Evolutionary conservation across 2,888 invertebrate genomes (phyloP).

Genomic region (Pachliopta kotzebuea): DNA sequence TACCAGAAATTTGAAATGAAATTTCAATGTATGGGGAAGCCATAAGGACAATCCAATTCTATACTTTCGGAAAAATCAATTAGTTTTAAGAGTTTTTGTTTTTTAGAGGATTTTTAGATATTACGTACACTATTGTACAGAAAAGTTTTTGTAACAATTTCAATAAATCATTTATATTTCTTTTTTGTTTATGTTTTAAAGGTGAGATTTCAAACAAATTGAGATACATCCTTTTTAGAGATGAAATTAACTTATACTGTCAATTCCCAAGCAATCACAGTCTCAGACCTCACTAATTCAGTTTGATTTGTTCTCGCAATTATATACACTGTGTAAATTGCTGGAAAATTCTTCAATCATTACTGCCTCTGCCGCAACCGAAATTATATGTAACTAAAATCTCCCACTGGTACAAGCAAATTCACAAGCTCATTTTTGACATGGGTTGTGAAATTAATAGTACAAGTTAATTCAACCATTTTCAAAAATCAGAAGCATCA

Average conservation of each 20-base stretch:
- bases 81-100: too few species aligned
- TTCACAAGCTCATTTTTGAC: constrained; percentile 49
- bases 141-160: too few species aligned
- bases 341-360: constrained; percentile 70
- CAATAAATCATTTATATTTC: too few species aligned
- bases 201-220: not conserved
- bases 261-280: constrained; percentile 62
- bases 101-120: too few species aligned
- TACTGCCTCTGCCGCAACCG: constrained; percentile 61
- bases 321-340: constrained; percentile 77
- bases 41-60: too few species aligned
- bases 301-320: constrained; percentile 76
- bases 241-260: constrained; percentile 41
- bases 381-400: constrained; percentile 59
- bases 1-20: too few species aligned
- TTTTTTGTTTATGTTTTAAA: not conserved
- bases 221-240: not conserved
- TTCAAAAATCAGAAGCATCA: too few species aligned
- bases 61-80: too few species aligned
- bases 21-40: too few species aligned
- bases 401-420: constrained; percentile 36
- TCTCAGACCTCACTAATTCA: constrained; percentile 69
- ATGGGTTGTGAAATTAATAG: constrained; percentile 6
- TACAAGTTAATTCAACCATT: not conserved
- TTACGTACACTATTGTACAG: too few species aligned